Evolutionary conservation across 2,888 invertebrate species (phyloP), one percentile per base, ranked within the genome.

Genomic region (Nephrotoma flavescens): DNA sequence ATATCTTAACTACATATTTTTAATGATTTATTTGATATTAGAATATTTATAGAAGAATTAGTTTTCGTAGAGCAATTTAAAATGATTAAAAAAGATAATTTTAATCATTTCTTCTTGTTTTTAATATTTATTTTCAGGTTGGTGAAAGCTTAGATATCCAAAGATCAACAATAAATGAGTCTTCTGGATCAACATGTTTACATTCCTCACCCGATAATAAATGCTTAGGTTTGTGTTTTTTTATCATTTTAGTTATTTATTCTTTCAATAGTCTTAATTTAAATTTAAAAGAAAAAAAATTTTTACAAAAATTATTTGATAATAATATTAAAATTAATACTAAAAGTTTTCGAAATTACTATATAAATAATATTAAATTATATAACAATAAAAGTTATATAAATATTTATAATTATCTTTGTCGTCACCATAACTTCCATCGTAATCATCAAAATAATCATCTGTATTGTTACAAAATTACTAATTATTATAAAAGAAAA

Each of bases 141-240:
- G 91, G 91, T 87, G 92, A 92, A 88, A 90, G 90, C 88, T 90
- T 90, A 87, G 90, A 90, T 89, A 89, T 90, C 88, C 88, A 89
- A 88, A 88, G 89, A 86, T 88, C 89, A 87, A 88, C 90, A 86
- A 89, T 89, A 86, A 90, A 91, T 88, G 91, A 90, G 86, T 90
- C 89, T 88, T 90, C 90, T 86, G 91, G 89, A 88, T 89, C 90
- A 86, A 91, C 91, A 88, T 92, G 92, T 88, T 88, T 90, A 87
- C 90, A 90, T 88, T 89, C 89, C 87, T 88, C 91, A 89, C 89
- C 90, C 88, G 90, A 91, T 89, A 91, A 91, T 89, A 91, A 90
- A 90, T 88, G 87, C 87, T 52, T 86, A 86, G 86, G 86, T 86
- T 86, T 86, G 86, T 86, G 86, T 86, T 52, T 86, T 31, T 52